Evolutionary conservation across 2,113 vertebrate species (phyloP).

Genomic region (Ageneiosus marmoratus): DNA sequence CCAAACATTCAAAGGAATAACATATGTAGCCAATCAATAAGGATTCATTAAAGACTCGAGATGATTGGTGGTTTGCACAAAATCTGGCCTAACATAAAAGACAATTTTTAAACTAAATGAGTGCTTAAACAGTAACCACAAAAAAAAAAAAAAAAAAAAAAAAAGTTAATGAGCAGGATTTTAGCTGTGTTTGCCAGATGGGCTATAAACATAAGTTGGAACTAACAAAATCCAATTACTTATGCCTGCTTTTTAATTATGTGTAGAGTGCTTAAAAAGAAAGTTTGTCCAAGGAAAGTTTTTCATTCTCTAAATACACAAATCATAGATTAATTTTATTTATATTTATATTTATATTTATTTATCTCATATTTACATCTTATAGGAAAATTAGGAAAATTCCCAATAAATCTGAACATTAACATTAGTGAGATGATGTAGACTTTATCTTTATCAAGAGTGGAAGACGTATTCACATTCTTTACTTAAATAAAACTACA

Average conservation of each 20-base stretch:
- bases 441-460: not conserved
- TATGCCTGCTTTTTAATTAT: not conserved
- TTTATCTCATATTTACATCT: not conserved
- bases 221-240: not conserved
- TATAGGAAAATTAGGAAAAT: not conserved
- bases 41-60: not conserved
- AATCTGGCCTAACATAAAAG: not conserved
- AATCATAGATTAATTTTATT: too few relatives aligned
- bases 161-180: not conserved
- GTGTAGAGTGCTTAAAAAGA: not conserved
- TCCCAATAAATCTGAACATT: not conserved
- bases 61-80: not conserved
- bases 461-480: too few relatives aligned
- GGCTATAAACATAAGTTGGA: slow-evolving; percentile 1
- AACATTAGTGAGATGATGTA: not conserved
- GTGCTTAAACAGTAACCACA: not conserved
- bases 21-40: not conserved
- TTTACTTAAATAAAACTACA: too few relatives aligned
- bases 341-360: too few relatives aligned
- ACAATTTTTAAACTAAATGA: not conserved
- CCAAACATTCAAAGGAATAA: not conserved
- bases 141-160: not conserved
- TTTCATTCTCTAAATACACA: not conserved
- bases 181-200: not conserved
- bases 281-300: not conserved